Conservation (phyloP, 2,888 invertebrate genomes). For the Noctua janthe region DNA sequence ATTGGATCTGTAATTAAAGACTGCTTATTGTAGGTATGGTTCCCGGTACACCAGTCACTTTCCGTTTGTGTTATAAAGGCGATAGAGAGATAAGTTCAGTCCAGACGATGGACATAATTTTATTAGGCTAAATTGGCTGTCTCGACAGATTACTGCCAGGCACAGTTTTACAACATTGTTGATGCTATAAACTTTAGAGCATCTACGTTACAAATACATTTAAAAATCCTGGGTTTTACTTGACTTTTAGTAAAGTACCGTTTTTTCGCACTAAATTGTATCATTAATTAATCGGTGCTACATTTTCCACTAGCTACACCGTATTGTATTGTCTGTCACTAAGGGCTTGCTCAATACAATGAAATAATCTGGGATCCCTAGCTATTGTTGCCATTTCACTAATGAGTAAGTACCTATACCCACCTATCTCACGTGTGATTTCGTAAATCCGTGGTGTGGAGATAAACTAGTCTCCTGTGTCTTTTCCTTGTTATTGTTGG, state of each 20-base stretch:
- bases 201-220: not conserved
- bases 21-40: not conserved
- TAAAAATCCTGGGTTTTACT: not conserved
- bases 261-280: not conserved
- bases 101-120: not conserved
- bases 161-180: not conserved
- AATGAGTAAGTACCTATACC: not conserved
- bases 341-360: not conserved
- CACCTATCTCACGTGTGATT: not conserved
- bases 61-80: not conserved
- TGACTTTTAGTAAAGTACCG: too few species aligned
- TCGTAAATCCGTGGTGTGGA: not conserved
- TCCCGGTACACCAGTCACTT: not conserved
- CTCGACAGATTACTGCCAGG: constrained; percentile 7
- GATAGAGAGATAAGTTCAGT: not conserved
- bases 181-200: not conserved
- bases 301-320: not conserved
- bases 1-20: constrained; percentile 8
- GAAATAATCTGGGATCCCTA: constrained; percentile 8
- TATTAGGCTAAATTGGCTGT: not conserved
- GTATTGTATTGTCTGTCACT: constrained; percentile 26
- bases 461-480: not conserved
- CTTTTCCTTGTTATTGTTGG: not conserved
- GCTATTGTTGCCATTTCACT: constrained; percentile 17
- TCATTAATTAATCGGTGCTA: not conserved